Evolutionary conservation across 2,888 invertebrate genomes (phyloP), one percentile per base, ranked within the genome.

Genomic region (Amphiduros pacificus): DNA sequence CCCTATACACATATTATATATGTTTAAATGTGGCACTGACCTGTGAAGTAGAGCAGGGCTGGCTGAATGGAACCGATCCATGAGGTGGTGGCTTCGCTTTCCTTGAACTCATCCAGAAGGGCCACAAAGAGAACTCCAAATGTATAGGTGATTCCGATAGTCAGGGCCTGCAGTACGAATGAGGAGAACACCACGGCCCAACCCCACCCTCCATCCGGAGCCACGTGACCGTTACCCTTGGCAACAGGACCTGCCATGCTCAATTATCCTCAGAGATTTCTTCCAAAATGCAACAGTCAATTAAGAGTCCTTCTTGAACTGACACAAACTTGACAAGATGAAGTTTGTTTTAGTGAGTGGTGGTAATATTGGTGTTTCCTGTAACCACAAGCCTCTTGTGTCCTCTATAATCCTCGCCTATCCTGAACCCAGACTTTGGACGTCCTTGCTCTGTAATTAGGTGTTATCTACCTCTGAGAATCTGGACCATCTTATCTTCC

Each of bases 41-140:
- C 66, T 51, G 66, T 68, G 29, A 68, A 62, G 48, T 68, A 68
- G 24, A 68, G 64, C 20, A 68, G 60, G 28, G 56, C 55, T 3
- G 68, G 68, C 44, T 68, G 68, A 11, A 68, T 68, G 50, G 60
- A 60, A 11, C 68, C 68, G 22, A 68, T 68, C 68, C 68, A 68
- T 14, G 68, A 61, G 14, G 64, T 68, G 29, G 31, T 41, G n/a
- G 62, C 54, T 49, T 66, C 64, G 5, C 52, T 58, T 5, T 41
- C 54, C 31, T 67, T 40, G 32, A 67, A 68, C 26, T 56, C 32
- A 9, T 51, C 51, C 52, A 64, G 50, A 9, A 68, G 50, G 20
- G 54, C 62, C 24, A 68, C 64, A n/a, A 60, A 64, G 48, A 66
- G 40, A 27, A 68, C 52, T 4, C 68, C 68, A 50, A 68, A 68